Evolutionary conservation across 1,140 invertebrate species (phyloP).

Genomic region (Drosophila willistoni): DNA sequence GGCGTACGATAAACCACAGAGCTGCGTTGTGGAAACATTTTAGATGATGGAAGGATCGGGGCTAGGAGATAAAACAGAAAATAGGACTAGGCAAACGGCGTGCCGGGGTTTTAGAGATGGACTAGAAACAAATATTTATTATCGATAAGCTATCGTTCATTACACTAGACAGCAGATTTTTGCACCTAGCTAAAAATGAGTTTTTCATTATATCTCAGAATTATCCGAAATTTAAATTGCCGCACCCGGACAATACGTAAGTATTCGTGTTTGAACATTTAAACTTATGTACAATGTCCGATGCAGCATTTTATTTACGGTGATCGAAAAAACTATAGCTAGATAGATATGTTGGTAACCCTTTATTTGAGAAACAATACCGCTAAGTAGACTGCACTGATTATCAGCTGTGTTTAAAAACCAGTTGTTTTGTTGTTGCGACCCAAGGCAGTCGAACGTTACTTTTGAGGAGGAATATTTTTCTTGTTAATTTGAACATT

Average conservation of each 20-base stretch:
- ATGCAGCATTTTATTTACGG: no score
- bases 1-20: conserved; percentile 52
- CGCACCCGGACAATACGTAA: no score
- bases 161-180: background rate
- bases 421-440: conserved; percentile 7
- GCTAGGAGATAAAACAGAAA: background rate
- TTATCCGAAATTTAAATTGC: no score
- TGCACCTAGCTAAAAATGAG: background rate
- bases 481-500: background rate
- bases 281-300: no score
- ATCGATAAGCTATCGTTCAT: background rate
- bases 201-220: no score
- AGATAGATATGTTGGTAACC: no score
- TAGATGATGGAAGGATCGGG: background rate
- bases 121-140: background rate
- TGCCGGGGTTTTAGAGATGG: conserved; percentile 23
- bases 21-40: conserved; percentile 59
- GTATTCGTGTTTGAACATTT: no score
- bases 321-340: no score
- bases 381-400: background rate
- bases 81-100: conserved; percentile 11
- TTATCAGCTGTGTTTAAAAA: conserved; percentile 3
- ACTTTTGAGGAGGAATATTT: background rate
- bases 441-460: background rate
- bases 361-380: no score